Conservation (phyloP, 2,113 vertebrate species). For the Chinchilla lanigera region DNA sequence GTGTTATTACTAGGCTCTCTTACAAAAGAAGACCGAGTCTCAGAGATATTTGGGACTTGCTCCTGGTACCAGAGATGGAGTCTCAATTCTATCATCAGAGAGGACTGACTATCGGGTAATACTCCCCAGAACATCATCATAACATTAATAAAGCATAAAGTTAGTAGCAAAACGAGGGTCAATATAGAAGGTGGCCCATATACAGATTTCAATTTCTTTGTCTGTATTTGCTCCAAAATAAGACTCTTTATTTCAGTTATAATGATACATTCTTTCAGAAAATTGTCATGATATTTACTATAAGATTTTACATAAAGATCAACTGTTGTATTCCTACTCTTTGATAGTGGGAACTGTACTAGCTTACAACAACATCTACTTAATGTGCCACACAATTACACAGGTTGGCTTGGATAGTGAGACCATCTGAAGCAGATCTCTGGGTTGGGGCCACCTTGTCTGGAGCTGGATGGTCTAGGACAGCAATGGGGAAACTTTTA, state of each 20-base stretch:
- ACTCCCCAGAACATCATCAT: neutral
- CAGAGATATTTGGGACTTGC: neutral
- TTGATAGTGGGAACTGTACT: neutral
- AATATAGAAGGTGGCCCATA: neutral
- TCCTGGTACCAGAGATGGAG: neutral
- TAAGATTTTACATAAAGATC: slow-evolving; percentile 21
- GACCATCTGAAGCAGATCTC: neutral
- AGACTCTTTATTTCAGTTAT: slow-evolving; percentile 11
- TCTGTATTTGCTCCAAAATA: slow-evolving; percentile 16
- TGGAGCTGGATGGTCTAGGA: neutral
- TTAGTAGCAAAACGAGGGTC: neutral
- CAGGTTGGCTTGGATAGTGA: neutral
- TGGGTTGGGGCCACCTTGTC: neutral
- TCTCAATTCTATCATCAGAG: neutral
- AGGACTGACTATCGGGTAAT: neutral
- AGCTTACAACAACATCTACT: neutral
- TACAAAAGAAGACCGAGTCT: neutral
- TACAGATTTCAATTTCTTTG: slow-evolving; percentile 11
- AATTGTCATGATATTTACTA: neutral
- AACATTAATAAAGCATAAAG: neutral
- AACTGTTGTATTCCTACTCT: neutral
- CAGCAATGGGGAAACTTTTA: neutral
- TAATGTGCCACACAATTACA: neutral
- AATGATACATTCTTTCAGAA: slow-evolving; percentile 2
- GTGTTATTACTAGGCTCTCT: neutral